Evolutionary conservation across 2,113 vertebrate species (phyloP).

Genomic region (Hepsetus odoe): DNA sequence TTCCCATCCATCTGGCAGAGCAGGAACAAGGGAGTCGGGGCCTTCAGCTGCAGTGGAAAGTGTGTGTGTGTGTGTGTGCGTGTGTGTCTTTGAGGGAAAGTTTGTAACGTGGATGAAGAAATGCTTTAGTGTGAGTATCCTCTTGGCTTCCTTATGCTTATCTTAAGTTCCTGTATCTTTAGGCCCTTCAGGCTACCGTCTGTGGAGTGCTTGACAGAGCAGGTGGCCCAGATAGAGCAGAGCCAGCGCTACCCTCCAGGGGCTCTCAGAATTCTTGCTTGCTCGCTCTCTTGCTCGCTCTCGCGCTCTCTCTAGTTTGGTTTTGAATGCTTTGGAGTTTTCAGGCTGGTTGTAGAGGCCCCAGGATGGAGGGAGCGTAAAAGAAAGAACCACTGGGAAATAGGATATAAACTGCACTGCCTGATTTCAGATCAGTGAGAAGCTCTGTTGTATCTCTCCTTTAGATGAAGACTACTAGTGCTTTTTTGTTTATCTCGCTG

Average conservation of each 20-base stretch:
- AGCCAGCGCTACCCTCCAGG: slow-evolving; percentile 31
- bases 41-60: slow-evolving; percentile 6
- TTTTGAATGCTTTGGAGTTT: background rate
- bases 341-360: background rate
- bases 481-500: too few species aligned
- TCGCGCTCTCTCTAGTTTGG: too few species aligned
- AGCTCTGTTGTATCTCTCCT: background rate
- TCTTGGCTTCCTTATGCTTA: slow-evolving; percentile 34
- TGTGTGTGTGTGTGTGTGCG: slow-evolving; percentile 23
- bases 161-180: slow-evolving; percentile 31
- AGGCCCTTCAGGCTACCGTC: slow-evolving; percentile 31
- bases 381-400: background rate
- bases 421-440: background rate
- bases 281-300: too few species aligned
- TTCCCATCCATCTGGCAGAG: slow-evolving; percentile 35
- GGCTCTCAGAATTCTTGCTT: background rate
- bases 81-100: slow-evolving; percentile 26
- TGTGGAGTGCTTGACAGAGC: slow-evolving; percentile 27
- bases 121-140: slow-evolving; percentile 30
- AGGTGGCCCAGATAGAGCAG: slow-evolving; percentile 24
- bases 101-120: slow-evolving; percentile 10
- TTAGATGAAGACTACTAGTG: background rate
- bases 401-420: background rate
- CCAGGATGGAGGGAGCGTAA: background rate
- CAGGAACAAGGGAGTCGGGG: slow-evolving; percentile 3